Evolutionary conservation across 2,797 vertebrate genomes (phyloP), one percentile per base, ranked within the genome.

Genomic region (Muscicapa striata): DNA sequence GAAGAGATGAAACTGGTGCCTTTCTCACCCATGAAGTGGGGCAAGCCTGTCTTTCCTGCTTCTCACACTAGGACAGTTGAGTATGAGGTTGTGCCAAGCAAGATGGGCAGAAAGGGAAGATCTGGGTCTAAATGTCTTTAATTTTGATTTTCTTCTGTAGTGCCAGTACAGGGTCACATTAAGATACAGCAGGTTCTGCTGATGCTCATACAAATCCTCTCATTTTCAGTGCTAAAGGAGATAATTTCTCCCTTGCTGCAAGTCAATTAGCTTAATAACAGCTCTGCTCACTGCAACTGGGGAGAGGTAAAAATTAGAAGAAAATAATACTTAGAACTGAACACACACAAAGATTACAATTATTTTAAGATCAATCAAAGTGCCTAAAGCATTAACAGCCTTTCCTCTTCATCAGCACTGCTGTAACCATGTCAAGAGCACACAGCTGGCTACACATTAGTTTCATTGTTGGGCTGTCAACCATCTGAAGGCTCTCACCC

Each of bases 251-350:
- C 87, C 89, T 93, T 79, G 87, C 48, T 91, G 73, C 89, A 95
- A 94, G 91, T 84, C 87, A 95, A 90, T 95, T 97, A 94, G 79
- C 51, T 91, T 93, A 96, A 91, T 90, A 94, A 92, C 89, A 93
- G 91, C 72, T 93, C 92, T 91, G 52, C 84, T 84, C 46, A 51
- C 69, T 84, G 74, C 68, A 97, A 57, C 79, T 79, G 69, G 83
- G 89, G 91, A 88, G 83, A 90, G 87, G 80, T 94, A 93, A 93
- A 96, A 96, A 95, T 73, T 48, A 91, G 80, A 92, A 87, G 84
- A 94, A 95, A 96, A 97, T 92, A 95, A 93, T 91, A 94, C 77
- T 95, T 93, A 94, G 55, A 88, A 85, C 58, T 80, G 66, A 93
- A 83, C 7, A 8, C 69, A 81, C 48, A 81, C 38, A 64, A 92